Base-by-base conservation (phyloP, 2,797 vertebrate species). In the Catharus ustulatus region DNA sequence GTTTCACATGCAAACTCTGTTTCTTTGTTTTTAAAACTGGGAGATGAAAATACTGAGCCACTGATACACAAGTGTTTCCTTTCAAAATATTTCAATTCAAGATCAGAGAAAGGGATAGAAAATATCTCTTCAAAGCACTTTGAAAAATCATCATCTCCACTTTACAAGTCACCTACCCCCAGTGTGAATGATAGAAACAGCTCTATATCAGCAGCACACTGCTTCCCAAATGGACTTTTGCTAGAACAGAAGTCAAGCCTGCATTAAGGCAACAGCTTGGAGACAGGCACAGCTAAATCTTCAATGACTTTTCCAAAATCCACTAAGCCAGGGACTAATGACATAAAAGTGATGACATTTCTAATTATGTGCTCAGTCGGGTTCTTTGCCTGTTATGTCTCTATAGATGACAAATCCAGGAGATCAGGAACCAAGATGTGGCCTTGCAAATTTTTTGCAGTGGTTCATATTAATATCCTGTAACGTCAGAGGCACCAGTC, bases 41-140 rank as follows among this genome's bases (percentile, higher is more conserved):
- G 23, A 91, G 12, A 54, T 3, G 67, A 22, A 69, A 87, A 87
- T 43, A 64, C 5, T 57, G 46, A 87, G 64, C 15, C 36, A 24
- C 17, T 21, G 34, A 32, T 38, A 77, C 4, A 34, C 0, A 0
- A 8, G 3, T 10, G 10, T 3, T 68, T 42, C 49, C 36, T 55
- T 79, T 82, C 29, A 89, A 77, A 89, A 76, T 67, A 49, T 2
- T 38, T 9, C 30, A 6, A 4, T 26, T 87, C 32, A 71, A 89
- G 61, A 87, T 52, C 29, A 80, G 63, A 77, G 32, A 84, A 82
- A 64, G 14, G 18, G 15, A 54, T 10, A 59, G 57, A 83, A 89
- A 85, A 87, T 18, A 29, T 26, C 8, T 63, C 32, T 69, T 84
- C 59, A 77, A 87, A 77, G 7, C 8, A 43, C 32, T 79, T 71